Evolutionary conservation across 2,888 invertebrate species (phyloP), one percentile per base, ranked within the genome.

Genomic region (Charanyca ferruginea): DNA sequence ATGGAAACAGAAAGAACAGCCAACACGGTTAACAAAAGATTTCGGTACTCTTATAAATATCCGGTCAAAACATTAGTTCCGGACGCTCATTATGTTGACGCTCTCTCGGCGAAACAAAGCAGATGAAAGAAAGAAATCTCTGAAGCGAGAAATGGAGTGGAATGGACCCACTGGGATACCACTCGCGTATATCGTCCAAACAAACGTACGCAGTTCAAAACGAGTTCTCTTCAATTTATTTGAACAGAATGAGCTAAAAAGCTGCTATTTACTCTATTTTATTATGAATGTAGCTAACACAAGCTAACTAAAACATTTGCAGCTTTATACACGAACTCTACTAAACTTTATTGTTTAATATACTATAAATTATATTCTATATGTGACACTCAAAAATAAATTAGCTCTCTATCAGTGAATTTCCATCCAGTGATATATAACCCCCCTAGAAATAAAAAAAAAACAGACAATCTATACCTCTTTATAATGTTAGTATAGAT

Each of bases 61-160:
- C 89, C 90, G 89, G 87, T 89, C 87, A 84, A 89, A 89, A 89
- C 87, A 89, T 88, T 88, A 84, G 84, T 85, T 79, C 80, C 83
- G 84, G 87, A 77, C 86, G 84, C 85, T 92, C 89, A 90, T 93
- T 90, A 92, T 87, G 86, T 89, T 87, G 87, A 89, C 87, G 85
- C 84, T 81, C 85, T 87, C 80, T 83, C 85, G 81, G 85, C 84
- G 88, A 89, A 92, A 90, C 85, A 89, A 91, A 91, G 89, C 68
- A 89, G 87, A 89, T 90, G 86, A 86, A 90, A 86, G 88, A 87
- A 89, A 89, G 88, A 92, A 90, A 86, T 86, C 88, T 88, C 77
- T 84, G 86, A 84, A 89, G 88, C 90, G 89, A 79, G 83, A 92
- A 92, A 91, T 85, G 87, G 87, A 87, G 87, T 87, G 85, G 84